Evolutionary conservation across 2,113 vertebrate genomes (phyloP).

Genomic region (Apteryx mantelli): DNA sequence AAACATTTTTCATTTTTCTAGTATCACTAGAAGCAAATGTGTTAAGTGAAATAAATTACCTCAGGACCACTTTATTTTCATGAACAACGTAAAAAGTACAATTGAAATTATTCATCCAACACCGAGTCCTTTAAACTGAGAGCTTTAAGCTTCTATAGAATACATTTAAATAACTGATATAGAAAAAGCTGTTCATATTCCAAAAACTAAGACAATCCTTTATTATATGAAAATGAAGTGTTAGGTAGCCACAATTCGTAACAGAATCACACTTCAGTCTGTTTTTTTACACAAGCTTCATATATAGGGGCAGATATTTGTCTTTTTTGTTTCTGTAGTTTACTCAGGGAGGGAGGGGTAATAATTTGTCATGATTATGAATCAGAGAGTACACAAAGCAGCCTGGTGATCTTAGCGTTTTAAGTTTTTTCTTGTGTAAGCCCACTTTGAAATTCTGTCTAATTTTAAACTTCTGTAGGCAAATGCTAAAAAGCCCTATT

Average conservation of each 20-base stretch:
- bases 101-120: not conserved
- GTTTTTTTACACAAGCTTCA: not conserved
- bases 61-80: not conserved
- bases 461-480: not conserved
- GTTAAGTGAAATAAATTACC: not conserved
- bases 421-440: not conserved
- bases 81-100: not conserved
- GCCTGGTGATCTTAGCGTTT: not conserved
- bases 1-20: not conserved
- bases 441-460: not conserved
- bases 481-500: not conserved
- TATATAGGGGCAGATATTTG: not conserved
- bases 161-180: not conserved
- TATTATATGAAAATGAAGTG: not conserved
- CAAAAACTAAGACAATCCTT: not conserved
- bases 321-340: not conserved
- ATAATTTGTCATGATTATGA: not conserved
- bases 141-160: not conserved
- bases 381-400: not conserved
- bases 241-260: not conserved
- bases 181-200: not conserved
- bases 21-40: not conserved
- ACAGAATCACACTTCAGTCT: not conserved
- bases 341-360: not conserved
- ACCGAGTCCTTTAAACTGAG: not conserved